Base-by-base conservation (phyloP, 2,888 invertebrate species). In the Nebria brevicollis region DNA sequence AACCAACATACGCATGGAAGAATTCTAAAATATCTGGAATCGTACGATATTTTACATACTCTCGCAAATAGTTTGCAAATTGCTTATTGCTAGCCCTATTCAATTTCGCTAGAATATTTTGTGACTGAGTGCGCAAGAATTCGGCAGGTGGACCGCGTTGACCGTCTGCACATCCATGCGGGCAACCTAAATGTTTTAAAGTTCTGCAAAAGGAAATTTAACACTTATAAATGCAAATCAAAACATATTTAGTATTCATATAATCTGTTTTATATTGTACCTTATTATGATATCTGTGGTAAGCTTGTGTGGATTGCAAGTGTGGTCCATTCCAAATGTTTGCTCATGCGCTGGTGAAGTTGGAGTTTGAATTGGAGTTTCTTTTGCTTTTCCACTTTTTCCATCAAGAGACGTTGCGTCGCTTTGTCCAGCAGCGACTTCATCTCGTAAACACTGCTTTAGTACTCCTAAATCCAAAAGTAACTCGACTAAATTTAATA, bases 1-100 rank as follows among this genome's bases (percentile, higher is more conserved):
- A 99, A 6, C 98, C 98, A 76, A 98, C 93, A 85, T 98, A 96
- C 0, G 98, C 94, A 88, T 99, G 99, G 83, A 99, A 94, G 86
- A 98, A 96, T 86, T 99, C 98, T 79, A 99, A 90, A 8, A 98
- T 92, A 83, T 97, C 97, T 20, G 94, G 91, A 43, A 98, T 91
- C 0, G 95, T 93, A 42, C 95, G 93, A 1, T 92, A 92, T 84
- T 93, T 93, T 0, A 98, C 94, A 91, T 97, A 95, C 83, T 95
- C 93, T 82, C 94, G 88, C 64, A 95, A 88, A 86, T 92, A 95
- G 76, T 89, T 90, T 42, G 92, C 91, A 87, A 95, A 95, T 84
- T 93, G 91, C 82, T 91, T 90, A 20, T 90, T 90, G 86, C 92
- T 93, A n/a, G 88, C 92, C 5, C 95, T 93, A 83, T 97, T 92